Base-by-base conservation (phyloP, 2,113 vertebrate species). In the Nipponia nippon region DNA sequence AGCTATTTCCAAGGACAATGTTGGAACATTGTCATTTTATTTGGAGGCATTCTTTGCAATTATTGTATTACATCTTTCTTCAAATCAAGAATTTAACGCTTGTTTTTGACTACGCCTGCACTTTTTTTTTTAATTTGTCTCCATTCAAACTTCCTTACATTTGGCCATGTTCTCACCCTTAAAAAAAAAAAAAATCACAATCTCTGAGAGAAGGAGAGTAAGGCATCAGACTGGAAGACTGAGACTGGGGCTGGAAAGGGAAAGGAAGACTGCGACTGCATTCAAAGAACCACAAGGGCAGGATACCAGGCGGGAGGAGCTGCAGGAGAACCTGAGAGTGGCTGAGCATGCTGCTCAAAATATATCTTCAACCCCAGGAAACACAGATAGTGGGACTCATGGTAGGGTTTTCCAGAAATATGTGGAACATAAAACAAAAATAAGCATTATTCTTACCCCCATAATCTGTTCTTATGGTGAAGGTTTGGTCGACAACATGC, bases 401-500 rank as follows among this genome's bases (percentile, higher is more conserved):
- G 40, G 50, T 5, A 52, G 25, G 10, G 3, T 3, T 44, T 69
- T 56, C 44, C 49, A 94, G 38, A 89, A 87, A 46, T 46, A 32
- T 4, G 4, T 47, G 32, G 13, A 79, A 32, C 3, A 23, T 20
- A 59, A 89, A 55, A 17, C 23, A 88, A 72, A 90, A 56, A 12
- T 47, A 84, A 89, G 10, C 10, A 61, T 58, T 30, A 88, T 77
- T 98, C 98, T 98, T 95, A 99, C 99, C 6, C 82, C 71, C 97
- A 79, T 38, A 1, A 13, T 93, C 8, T 36, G 99, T 99, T 30
- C 0, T 0, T 83, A 94, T 6, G 1, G 0, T 0, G 40, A 10
- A 4, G 0, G 0, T 4, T 25, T 2, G 0, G 0, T 0, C 2
- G 7, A 0, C 1, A 75, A 66, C 1, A 0, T 0, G 0, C 0